phyloP scores from a whole-genome alignment of 2,888 invertebrate genomes.

The Dorcus hopei region DNA sequence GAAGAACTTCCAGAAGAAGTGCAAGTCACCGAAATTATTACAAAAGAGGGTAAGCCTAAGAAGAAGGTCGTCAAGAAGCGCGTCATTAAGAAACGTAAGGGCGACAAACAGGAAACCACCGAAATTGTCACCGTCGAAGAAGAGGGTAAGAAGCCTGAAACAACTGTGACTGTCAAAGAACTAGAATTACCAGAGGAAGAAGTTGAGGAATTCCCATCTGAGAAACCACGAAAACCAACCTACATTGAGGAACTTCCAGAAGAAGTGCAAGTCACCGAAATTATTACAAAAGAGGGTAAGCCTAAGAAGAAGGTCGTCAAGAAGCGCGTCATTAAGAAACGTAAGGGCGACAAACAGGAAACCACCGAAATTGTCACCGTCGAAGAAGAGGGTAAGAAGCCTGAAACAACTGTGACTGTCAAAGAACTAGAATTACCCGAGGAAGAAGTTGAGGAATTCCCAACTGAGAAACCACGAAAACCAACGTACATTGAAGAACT shows the following conservation, averaged over 20 bases:
- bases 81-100: slow-evolving; percentile 16
- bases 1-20: slow-evolving; percentile 31
- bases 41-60: slow-evolving; percentile 33
- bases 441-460: slow-evolving; percentile 16
- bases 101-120: slow-evolving; percentile 30
- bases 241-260: slow-evolving; percentile 44
- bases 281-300: slow-evolving; percentile 35
- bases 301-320: slow-evolving; percentile 36
- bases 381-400: slow-evolving; percentile 27
- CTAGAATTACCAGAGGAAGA: slow-evolving; percentile 23
- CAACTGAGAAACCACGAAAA: slow-evolving; percentile 24
- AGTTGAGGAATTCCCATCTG: slow-evolving; percentile 17
- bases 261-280: slow-evolving; percentile 44
- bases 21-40: slow-evolving; percentile 37
- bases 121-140: slow-evolving; percentile 32
- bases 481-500: slow-evolving; percentile 37
- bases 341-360: slow-evolving; percentile 46
- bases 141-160: slow-evolving; percentile 25
- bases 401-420: slow-evolving; percentile 20
- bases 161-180: slow-evolving; percentile 33
- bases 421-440: slow-evolving; percentile 25
- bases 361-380: slow-evolving; percentile 27
- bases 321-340: slow-evolving; percentile 49
- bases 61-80: slow-evolving; percentile 28
- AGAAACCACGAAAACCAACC: slow-evolving; percentile 32